These are phyloP conservation scores for Glossosoma conforme DNA, from an alignment of 1,140 invertebrate genomes.

Conservation along the genomic window DNA sequence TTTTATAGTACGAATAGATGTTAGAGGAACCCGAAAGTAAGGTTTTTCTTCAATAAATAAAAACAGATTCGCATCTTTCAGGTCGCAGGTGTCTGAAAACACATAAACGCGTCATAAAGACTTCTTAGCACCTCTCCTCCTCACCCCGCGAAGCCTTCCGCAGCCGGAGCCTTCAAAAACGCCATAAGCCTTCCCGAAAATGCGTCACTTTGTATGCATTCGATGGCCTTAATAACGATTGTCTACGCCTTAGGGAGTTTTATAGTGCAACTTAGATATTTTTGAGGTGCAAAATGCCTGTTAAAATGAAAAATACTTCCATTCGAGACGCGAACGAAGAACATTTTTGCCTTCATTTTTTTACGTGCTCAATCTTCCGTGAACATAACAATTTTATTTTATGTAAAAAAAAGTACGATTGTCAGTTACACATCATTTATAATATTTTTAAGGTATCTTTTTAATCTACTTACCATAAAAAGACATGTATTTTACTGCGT, in stretches of 20 bases:
- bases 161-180: constrained; percentile 1
- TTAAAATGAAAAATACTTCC: no score
- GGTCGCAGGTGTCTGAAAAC: constrained; percentile 24
- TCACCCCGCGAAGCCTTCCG: not conserved
- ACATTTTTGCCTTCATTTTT: no score
- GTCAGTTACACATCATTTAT: no score
- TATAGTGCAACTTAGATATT: constrained; percentile 1
- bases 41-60: not conserved
- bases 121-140: constrained; percentile 21
- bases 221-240: constrained; percentile 28
- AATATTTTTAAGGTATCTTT: no score
- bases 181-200: constrained; percentile 10
- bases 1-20: no score
- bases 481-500: no score
- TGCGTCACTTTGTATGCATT: constrained; percentile 32
- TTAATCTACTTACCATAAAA: no score
- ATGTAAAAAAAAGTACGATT: no score
- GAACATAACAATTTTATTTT: no score
- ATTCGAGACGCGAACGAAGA: no score
- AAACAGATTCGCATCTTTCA: not conserved
- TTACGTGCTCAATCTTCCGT: no score
- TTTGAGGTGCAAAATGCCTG: not conserved
- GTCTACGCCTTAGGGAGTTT: constrained; percentile 17
- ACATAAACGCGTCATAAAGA: constrained; percentile 28
- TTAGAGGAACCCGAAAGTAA: no score